phyloP scores from a whole-genome alignment of 2,888 invertebrate species.

The Brachynemurus nebulosus region DNA sequence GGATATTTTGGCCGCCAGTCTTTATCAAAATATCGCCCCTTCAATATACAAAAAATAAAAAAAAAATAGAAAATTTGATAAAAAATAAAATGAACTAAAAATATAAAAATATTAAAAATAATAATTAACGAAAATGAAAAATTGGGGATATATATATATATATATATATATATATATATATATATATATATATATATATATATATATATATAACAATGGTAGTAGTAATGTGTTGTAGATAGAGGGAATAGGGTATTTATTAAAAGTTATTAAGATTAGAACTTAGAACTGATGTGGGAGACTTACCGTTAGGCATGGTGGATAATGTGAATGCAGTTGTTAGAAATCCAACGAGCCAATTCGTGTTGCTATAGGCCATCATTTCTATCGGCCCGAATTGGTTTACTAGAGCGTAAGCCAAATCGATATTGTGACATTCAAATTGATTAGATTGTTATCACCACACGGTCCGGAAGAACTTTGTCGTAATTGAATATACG shows the following conservation, averaged over 20 bases:
- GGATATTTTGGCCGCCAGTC: not conserved
- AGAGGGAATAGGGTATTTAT: no score
- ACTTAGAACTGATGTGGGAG: not conserved
- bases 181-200: no score
- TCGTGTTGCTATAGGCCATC: constrained; percentile 1
- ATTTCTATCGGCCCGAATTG: constrained; percentile 5
- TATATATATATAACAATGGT: no score
- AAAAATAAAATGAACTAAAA: no score
- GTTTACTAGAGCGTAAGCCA: constrained; percentile 3
- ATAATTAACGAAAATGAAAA: no score
- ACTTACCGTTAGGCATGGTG: constrained; percentile 30
- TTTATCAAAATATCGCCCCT: not conserved
- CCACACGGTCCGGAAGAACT: no score
- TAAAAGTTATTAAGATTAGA: no score
- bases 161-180: no score
- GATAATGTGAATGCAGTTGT: constrained; percentile 30
- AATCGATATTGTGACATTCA: not conserved
- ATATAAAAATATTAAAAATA: no score
- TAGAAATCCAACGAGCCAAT: constrained; percentile 20
- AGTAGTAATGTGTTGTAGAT: no score
- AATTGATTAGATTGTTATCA: not conserved
- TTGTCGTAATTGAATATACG: no score
- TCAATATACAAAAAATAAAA: not conserved
- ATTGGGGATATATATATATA: no score
- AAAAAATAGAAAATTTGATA: not conserved